Conservation (phyloP, 2,113 vertebrate genomes). For the Sander lucioperca region DNA sequence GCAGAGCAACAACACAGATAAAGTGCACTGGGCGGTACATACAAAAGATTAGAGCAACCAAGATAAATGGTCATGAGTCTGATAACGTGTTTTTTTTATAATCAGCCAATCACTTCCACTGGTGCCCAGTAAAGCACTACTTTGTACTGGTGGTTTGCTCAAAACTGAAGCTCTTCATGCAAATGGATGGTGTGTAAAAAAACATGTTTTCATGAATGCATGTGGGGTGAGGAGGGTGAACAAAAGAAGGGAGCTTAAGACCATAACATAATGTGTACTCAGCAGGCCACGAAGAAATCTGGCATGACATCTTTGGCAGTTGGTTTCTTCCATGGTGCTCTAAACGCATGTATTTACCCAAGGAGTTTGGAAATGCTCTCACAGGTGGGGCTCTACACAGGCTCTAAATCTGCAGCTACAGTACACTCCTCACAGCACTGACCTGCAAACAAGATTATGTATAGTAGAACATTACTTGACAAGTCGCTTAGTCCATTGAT, state of each 20-base stretch:
- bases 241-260: background rate
- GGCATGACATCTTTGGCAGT: constrained; percentile 32
- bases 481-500: background rate
- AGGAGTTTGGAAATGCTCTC: constrained; percentile 13
- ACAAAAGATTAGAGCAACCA: constrained; percentile 38
- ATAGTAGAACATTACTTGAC: background rate
- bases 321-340: background rate
- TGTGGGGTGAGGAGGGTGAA: background rate
- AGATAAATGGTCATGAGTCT: constrained; percentile 21
- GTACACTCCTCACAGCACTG: background rate
- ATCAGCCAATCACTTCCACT: background rate
- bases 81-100: constrained; percentile 6
- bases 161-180: background rate
- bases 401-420: constrained; percentile 4
- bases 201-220: constrained; percentile 23
- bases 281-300: constrained; percentile 24
- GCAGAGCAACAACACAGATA: constrained; percentile 38
- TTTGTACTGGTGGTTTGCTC: background rate
- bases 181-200: constrained; percentile 15
- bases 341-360: constrained; percentile 27
- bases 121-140: background rate
- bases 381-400: background rate
- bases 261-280: constrained; percentile 36
- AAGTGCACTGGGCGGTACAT: constrained; percentile 1
- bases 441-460: background rate